phyloP scores from a whole-genome alignment of 1,140 invertebrate species.

The Aphaenogaster rudis region DNA sequence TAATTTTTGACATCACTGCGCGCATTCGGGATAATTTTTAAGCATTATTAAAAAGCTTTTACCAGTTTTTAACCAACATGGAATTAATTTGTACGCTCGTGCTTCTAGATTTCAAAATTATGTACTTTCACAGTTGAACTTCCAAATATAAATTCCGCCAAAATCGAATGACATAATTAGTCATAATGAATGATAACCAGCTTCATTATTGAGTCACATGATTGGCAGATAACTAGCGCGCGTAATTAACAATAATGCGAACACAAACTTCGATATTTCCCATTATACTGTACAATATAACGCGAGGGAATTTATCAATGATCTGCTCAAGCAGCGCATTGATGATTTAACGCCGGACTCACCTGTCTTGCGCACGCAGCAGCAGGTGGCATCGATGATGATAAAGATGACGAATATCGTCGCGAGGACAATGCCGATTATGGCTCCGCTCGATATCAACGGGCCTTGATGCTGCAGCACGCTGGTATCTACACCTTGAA shows the following conservation, averaged over 20 bases:
- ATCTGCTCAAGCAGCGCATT: not conserved
- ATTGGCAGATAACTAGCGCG: not conserved
- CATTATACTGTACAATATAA: not conserved
- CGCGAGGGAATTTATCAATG: not conserved
- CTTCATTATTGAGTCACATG: not conserved
- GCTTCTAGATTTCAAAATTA: not conserved
- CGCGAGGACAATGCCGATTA: conserved; percentile 93
- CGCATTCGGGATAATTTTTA: not conserved
- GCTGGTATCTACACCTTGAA: conserved; percentile 88
- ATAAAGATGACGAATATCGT: conserved; percentile 92
- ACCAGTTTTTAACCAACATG: not conserved
- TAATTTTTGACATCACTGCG: not conserved
- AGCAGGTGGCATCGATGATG: conserved; percentile 92
- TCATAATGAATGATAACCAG: not conserved
- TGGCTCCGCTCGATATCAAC: conserved; percentile 91
- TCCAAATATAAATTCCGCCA: not conserved
- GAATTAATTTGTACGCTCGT: not conserved
- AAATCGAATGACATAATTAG: not conserved
- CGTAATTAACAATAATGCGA: conserved; percentile 23
- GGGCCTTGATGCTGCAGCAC: conserved; percentile 88
- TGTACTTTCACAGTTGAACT: not conserved
- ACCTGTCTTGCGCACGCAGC: conserved; percentile 89
- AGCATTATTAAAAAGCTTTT: not conserved
- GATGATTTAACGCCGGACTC: conserved; percentile 63
- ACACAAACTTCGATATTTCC: not conserved